Conservation (phyloP, 2,888 invertebrate genomes). For the Gandaritis pyraliata region DNA sequence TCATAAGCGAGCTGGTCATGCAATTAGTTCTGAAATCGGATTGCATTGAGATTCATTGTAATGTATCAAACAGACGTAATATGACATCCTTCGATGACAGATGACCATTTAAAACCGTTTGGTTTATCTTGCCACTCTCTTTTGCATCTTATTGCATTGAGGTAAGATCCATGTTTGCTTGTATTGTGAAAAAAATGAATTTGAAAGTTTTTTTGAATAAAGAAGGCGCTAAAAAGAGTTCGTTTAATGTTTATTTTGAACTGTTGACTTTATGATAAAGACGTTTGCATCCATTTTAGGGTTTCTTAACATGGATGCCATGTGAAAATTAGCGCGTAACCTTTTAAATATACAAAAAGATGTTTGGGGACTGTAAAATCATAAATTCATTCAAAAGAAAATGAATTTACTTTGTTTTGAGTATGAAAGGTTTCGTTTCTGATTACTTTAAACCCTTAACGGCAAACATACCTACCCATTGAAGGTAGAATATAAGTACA, state of each 20-base stretch:
- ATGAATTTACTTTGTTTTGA: no score
- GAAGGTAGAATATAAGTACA: no score
- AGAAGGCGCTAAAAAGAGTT: conserved; percentile 77
- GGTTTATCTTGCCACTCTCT: neutral
- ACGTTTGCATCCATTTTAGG: conserved; percentile 34
- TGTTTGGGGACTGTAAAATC: conserved; percentile 3
- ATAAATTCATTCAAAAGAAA: neutral
- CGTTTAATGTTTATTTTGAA: conserved; percentile 48
- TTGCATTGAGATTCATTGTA: conserved; percentile 39
- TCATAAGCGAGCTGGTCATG: no score
- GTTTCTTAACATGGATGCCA: conserved; percentile 22
- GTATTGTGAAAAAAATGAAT: neutral
- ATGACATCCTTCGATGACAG: conserved; percentile 78
- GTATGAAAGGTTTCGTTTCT: no score
- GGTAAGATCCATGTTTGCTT: neutral
- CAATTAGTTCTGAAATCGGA: no score
- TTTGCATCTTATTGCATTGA: neutral
- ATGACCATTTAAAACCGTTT: conserved; percentile 51
- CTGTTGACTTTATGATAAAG: conserved; percentile 52
- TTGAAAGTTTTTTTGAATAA: conserved; percentile 49
- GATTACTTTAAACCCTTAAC: no score
- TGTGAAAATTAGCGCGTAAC: conserved; percentile 22
- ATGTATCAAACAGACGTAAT: conserved; percentile 58
- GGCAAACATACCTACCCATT: no score
- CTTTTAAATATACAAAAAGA: conserved; percentile 1